Evolutionary conservation across 2,797 vertebrate species (phyloP), one percentile per base, ranked within the genome.

Genomic region (Darevskia nairensis): DNA sequence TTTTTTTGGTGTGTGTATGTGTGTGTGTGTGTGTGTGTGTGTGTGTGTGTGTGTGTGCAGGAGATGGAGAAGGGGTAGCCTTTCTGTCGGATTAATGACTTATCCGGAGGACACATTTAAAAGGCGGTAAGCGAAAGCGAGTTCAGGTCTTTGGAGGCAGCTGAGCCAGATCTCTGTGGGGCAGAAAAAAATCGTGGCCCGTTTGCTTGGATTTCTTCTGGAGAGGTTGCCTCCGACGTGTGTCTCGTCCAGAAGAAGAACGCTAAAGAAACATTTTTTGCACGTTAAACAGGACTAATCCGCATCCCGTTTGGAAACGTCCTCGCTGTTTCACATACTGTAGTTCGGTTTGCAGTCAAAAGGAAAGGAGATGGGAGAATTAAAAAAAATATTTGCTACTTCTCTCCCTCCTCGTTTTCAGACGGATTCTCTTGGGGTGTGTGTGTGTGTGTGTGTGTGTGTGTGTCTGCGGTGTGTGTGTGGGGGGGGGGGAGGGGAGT

Each of bases 361-460:
- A 27, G 8, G 41, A 11, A 29, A 6, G 2, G 11, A 39, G 10
- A 11, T 32, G 27, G 23, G 13, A 46, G 55, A 35, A 13, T 21
- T 27, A 77, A 86, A 88, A 82, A 35, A 80, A 92, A 81, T 90
- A 85, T 55, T 82, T 29, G 72, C 86, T 91, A 85, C 92, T 94
- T 95, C 80, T 71, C 88, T 50, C 59, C 10, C 39, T 32, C 87
- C 92, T 69, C 35, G 3, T 84, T 84, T 96, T 94, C 93, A 93
- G 94, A 93, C 90, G 92, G 92, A 95, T 94, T 90, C 90, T 92
- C 93, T 95, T 94, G 94, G 92, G 96, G 96, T 95, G 93, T 94
- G 95, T 96, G 93, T n/a, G n/a, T n/a, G n/a, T n/a, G n/a, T n/a
- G n/a, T n/a, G n/a, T 95, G 3, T 50, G 50, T 13, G 46, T 50